Evolutionary conservation across 2,888 invertebrate species (phyloP).

Genomic region (Hirtodrosophila trivittata): DNA sequence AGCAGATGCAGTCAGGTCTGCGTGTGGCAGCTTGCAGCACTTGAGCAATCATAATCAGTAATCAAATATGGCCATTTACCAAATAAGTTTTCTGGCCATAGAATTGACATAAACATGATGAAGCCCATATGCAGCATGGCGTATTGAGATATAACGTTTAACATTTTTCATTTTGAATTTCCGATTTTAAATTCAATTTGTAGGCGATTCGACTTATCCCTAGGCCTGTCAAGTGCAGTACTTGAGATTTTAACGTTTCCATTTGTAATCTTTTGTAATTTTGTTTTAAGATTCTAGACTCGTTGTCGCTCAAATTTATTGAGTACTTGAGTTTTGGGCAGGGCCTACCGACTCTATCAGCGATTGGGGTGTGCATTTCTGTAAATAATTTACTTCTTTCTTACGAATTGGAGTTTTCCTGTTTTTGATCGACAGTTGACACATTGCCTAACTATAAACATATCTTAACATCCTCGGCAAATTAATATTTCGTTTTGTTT

Average conservation of each 20-base stretch:
- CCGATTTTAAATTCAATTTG: constrained; percentile 35
- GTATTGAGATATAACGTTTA: constrained; percentile 17
- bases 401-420: constrained; percentile 31
- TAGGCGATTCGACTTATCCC: constrained; percentile 24
- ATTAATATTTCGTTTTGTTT: constrained; percentile 29
- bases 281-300: constrained; percentile 63
- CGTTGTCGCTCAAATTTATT: constrained; percentile 62
- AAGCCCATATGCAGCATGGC: constrained; percentile 41
- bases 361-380: constrained; percentile 7
- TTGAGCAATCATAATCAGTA: constrained; percentile 48
- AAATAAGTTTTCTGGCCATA: constrained; percentile 19
- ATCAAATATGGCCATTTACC: constrained; percentile 51
- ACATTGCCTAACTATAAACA: constrained; percentile 39
- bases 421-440: constrained; percentile 38
- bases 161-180: constrained; percentile 50
- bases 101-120: constrained; percentile 31
- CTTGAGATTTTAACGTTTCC: constrained; percentile 51
- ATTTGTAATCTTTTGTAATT: constrained; percentile 60
- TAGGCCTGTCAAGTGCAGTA: constrained; percentile 55
- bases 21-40: constrained; percentile 36
- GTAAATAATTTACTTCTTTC: constrained; percentile 2
- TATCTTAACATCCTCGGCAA: constrained; percentile 23
- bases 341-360: constrained; percentile 36
- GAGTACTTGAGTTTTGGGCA: constrained; percentile 60
- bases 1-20: not conserved